Evolutionary conservation across 2,888 invertebrate genomes (phyloP).

Genomic region (Xylota segnis): DNA sequence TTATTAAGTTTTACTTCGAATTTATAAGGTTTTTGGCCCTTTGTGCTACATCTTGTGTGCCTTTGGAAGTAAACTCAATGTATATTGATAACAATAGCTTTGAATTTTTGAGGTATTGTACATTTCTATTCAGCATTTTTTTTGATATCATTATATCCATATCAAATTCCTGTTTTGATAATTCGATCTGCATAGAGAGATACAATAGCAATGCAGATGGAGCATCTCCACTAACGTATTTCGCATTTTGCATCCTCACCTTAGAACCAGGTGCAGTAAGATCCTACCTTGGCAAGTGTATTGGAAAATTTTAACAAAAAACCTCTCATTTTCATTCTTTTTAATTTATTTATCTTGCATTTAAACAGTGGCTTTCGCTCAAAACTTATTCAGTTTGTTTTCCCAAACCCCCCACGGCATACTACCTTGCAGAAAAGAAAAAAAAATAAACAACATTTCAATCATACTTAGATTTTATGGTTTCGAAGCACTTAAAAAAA

Average conservation of each 20-base stretch:
- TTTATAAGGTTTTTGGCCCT: not conserved
- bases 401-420: not conserved
- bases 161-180: too few species aligned
- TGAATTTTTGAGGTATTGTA: too few species aligned
- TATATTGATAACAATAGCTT: not conserved
- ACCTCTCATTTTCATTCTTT: not conserved
- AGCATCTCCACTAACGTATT: too few species aligned
- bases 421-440: conserved; percentile 34
- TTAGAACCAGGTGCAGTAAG: too few species aligned
- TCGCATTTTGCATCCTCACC: too few species aligned
- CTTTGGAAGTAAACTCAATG: not conserved
- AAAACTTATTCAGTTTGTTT: not conserved
- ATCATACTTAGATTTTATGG: conserved; percentile 74
- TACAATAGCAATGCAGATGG: too few species aligned
- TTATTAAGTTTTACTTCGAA: too few species aligned
- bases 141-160: too few species aligned
- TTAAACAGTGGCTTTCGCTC: not conserved
- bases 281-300: too few species aligned
- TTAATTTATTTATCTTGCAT: not conserved
- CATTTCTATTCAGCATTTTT: too few species aligned
- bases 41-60: not conserved
- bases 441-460: conserved; percentile 60
- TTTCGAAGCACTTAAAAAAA: conserved; percentile 73
- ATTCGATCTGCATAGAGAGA: too few species aligned
- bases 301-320: not conserved